Conservation (phyloP, 2,888 invertebrate genomes). For the Odontomyia ornata region DNA sequence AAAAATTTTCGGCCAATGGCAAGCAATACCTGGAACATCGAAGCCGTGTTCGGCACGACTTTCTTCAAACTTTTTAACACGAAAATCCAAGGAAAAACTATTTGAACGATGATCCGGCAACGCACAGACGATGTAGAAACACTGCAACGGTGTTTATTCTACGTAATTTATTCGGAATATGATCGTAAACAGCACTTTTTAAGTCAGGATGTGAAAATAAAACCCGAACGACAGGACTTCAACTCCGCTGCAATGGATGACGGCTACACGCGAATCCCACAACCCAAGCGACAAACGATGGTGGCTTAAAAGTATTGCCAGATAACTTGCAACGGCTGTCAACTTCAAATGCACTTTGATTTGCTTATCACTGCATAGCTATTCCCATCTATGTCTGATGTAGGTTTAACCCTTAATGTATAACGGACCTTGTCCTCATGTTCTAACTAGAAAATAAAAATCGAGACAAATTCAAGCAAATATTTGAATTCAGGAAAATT, state of each 20-base stretch:
- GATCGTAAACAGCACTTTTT: constrained; percentile 27
- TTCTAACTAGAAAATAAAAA: too few relatives aligned
- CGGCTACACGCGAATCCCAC: constrained; percentile 26
- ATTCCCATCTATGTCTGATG: too few relatives aligned
- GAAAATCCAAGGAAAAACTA: not conserved
- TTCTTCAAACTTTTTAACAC: not conserved
- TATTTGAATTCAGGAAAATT: too few relatives aligned
- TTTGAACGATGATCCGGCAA: too few relatives aligned
- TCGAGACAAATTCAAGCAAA: too few relatives aligned
- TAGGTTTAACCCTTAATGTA: too few relatives aligned
- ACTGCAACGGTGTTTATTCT: too few relatives aligned
- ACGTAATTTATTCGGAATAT: not conserved
- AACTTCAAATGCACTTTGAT: too few relatives aligned
- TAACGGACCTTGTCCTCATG: too few relatives aligned
- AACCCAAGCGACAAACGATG: constrained; percentile 29
- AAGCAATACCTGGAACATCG: constrained; percentile 38
- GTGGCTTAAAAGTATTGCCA: constrained; percentile 22
- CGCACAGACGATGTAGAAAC: too few relatives aligned
- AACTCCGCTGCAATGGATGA: constrained; percentile 31
- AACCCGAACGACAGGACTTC: constrained; percentile 36
- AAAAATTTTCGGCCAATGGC: not conserved
- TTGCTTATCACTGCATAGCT: too few relatives aligned
- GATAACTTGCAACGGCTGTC: not conserved
- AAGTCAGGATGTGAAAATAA: constrained; percentile 23
- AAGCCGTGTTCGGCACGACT: not conserved